Evolutionary conservation across 2,113 vertebrate genomes (phyloP), one percentile per base, ranked within the genome.

Genomic region (Caretta caretta): DNA sequence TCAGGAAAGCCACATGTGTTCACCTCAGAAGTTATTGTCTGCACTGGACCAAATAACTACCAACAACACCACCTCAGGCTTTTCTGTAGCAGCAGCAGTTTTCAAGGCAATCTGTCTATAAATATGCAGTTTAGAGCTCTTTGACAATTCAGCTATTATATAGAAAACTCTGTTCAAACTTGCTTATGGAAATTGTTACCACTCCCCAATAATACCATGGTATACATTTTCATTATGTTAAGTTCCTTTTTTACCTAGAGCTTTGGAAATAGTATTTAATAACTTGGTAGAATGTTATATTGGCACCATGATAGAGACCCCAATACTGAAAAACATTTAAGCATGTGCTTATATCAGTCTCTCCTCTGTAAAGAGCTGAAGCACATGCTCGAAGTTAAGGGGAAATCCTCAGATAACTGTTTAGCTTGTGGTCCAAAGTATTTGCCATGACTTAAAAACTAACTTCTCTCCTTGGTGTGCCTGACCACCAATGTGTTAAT

Each of bases 41-140:
- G 20, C 48, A 88, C 31, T 65, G 62, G 62, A 35, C 27, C 5
- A 0, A 94, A 84, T 5, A 94, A 76, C 80, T 57, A 80, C 25
- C 5, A 42, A 50, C 79, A 94, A 91, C 5, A 85, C 93, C 69
- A 82, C 79, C 88, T 78, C 20, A 9, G 65, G 95, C 84, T 88
- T 88, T 80, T 75, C 31, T 89, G 75, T 38, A n/a, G 14, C 86
- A 90, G 42, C 42, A 42, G 65, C 72, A 90, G 80, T 89, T 88
- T 95, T 96, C 29, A 38, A 85, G 80, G 75, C 79, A 82, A 87
- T 94, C 93, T 92, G 12, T 83, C 75, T 91, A n/a, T 90, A 88
- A 84, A 91, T 80, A 91, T 7, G 62, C 35, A 65, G 20, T 6
- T 22, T 31, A 86, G 10, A 5, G 9, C 50, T 94, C 90, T 94